Base-by-base conservation (phyloP, 2,888 invertebrate genomes). In the Acholoe squamosa region DNA sequence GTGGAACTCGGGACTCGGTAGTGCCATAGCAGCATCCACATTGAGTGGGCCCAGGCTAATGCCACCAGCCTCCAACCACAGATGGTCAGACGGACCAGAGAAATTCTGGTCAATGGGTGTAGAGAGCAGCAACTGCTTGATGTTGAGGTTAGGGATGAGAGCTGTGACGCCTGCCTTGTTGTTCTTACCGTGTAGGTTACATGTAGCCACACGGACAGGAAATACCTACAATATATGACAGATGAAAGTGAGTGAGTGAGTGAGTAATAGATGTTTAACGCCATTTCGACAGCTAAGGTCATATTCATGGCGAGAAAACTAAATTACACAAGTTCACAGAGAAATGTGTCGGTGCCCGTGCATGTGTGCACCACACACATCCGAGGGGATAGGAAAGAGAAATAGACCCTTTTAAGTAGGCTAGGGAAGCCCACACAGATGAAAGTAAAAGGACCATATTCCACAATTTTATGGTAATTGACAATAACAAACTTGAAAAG, bases 121-220 rank as follows among this genome's bases (percentile, higher is more conserved):
- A 67, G 97, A 97, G 84, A 97, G 96, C 92, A 97, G 97, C 95
- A 97, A 97, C 94, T 98, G 97, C 51, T 97, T 96, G 89, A 97
- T 93, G 91, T 97, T 96, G 92, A 98, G 97, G 92, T 97, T 97
- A 0, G 98, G 98, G 91, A 99, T 96, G 84, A 99, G 96, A 10
- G 98, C 98, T 1, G 98, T 98, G 51, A 99, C 97, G 0, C 99
- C 99, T 0, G 98, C 97, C 93, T 98, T 98, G 54, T 98, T 98
- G 94, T 98, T 98, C 92, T 98, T 97, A 0, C 99, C 98, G 94
- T 99, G 99, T n/a, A 99, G 97, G 96, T 99, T 99, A 95, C 99
- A 99, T 86, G 97, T 98, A 33, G 98, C 97, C 91, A 99, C 96
- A 89, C 99, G 97, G 56, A 99, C 97, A 0, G 99, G 99, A 31